phyloP scores from a whole-genome alignment of 2,888 invertebrate species.

The Helobdella robusta region DNA sequence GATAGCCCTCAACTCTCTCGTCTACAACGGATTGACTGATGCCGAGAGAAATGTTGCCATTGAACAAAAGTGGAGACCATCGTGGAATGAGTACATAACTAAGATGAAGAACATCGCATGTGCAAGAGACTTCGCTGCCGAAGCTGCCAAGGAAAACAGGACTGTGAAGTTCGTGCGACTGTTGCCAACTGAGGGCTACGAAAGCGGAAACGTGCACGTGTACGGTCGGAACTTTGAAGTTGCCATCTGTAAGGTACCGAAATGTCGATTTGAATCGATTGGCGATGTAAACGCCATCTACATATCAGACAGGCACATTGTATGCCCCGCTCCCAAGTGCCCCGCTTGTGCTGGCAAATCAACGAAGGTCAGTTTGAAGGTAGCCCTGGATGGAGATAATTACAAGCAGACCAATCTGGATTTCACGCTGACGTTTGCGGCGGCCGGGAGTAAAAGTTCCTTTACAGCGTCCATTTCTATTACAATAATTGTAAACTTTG shows the following conservation, averaged over 20 bases:
- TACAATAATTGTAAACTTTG: no score
- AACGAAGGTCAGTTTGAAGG: no score
- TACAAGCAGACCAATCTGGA: no score
- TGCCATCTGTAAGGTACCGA: slow-evolving; percentile 18
- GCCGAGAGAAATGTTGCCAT: slow-evolving; percentile 31
- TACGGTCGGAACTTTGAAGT: slow-evolving; percentile 13
- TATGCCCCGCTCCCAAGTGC: not conserved
- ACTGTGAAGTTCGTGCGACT: slow-evolving; percentile 1
- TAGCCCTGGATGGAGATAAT: no score
- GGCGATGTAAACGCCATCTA: not conserved
- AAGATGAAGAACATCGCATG: slow-evolving; percentile 30
- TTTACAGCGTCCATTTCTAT: no score
- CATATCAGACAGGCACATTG: not conserved
- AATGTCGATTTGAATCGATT: slow-evolving; percentile 31
- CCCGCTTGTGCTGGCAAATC: no score
- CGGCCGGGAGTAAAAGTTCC: no score
- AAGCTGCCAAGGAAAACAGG: slow-evolving; percentile 2
- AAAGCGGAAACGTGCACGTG: slow-evolving; percentile 6
- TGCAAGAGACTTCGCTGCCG: not conserved
- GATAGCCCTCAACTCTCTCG: slow-evolving; percentile 34
- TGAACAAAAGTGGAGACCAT: slow-evolving; percentile 31
- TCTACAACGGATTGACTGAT: slow-evolving; percentile 32
- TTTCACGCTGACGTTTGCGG: no score
- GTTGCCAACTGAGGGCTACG: slow-evolving; percentile 1
- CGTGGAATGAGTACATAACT: slow-evolving; percentile 33